Evolutionary conservation across 1,140 invertebrate species (phyloP), one percentile per base, ranked within the genome.

Genomic region (Pollicipes pollicipes): DNA sequence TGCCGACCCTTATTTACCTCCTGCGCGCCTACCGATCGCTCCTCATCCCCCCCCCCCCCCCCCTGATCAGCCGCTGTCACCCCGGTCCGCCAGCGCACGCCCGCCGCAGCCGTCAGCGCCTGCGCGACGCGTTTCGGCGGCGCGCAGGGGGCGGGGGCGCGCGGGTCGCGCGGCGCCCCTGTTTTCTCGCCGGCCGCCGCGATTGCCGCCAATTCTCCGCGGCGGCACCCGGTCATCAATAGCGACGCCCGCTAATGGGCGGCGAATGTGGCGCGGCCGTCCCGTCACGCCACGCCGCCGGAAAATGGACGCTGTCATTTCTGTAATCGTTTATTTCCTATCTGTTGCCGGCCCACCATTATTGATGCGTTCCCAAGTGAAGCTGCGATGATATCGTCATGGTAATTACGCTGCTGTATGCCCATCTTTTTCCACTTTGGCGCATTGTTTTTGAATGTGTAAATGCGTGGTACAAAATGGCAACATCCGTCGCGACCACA

Each of bases 181-280:
- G 45, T 58, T 58, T 10, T 58, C 45, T 10, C 21, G 45, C n/a
- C 45, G 13, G 45, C 8, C 45, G 45, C 10, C 45, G 45, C 45
- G 45, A 58, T 58, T 58, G 45, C 45, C 13, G 45, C 45, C 45
- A 58, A 58, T 58, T 58, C 45, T 10, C 45, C 45, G 45, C 45
- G 17, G 45, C 45, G 45, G 45, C 45, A 58, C 45, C 45, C 45
- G 45, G 13, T 58, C 45, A 58, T 58, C 45, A 58, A 58, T 58
- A 58, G 24, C 45, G 45, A 21, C 45, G 45, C 6, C 45, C 45
- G 24, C 45, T 58, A 58, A 58, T 58, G 45, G 45, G 45, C 45
- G 45, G 45, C 45, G 45, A 58, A 58, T 58, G 45, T 58, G 45
- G 45, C 45, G 45, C 45, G 45, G 45, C 45, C 45, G 45, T n/a